Base-by-base conservation (phyloP, 2,797 vertebrate species). In the Bucorvus abyssinicus region DNA sequence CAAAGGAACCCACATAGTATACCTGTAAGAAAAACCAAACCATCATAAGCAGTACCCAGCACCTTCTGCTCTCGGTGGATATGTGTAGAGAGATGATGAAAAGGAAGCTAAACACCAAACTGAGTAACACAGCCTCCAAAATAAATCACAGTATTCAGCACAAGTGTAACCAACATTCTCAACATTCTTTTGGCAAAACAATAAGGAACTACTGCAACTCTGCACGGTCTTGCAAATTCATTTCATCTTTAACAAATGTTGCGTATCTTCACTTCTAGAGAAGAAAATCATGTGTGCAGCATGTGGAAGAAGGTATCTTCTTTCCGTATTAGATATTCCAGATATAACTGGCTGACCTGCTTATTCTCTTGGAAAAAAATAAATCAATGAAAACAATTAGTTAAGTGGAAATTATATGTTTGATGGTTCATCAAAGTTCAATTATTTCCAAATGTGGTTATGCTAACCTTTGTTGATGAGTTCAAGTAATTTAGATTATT, bases 41-140 rank as follows among this genome's bases (percentile, higher is more conserved):
- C 85, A 57, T 87, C 44, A 44, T 56, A 78, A 94, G 19, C 61
- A 81, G n/a, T 79, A 17, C 63, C 73, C 77, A 73, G 67, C 10
- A 90, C 70, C 63, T 88, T 73, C 59, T 82, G 17, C 47, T 94
- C 69, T 92, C 80, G 7, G 52, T 30, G 84, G 84, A 55, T 83
- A 21, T 64, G 42, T 44, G 76, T 67, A 61, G 17, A 67, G 55
- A 78, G 57, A 76, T 64, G 87, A 91, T 93, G 77, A 96, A 93
- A 96, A 94, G 59, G 47, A 76, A 88, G 36, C 76, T 91, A 81
- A 94, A 76, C 67, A 90, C 59, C 38, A 95, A 81, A 89, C 45
- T 91, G 59, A 91, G 82, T 88, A 94, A 78, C 83, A 70, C 30
- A 85, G 30, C 32, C 44, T 90, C 55, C 67, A 74, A 94, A 94